These are phyloP conservation scores for Sisor rabdophorus DNA, from an alignment of 2,113 vertebrate species.

Conservation along the genomic window DNA sequence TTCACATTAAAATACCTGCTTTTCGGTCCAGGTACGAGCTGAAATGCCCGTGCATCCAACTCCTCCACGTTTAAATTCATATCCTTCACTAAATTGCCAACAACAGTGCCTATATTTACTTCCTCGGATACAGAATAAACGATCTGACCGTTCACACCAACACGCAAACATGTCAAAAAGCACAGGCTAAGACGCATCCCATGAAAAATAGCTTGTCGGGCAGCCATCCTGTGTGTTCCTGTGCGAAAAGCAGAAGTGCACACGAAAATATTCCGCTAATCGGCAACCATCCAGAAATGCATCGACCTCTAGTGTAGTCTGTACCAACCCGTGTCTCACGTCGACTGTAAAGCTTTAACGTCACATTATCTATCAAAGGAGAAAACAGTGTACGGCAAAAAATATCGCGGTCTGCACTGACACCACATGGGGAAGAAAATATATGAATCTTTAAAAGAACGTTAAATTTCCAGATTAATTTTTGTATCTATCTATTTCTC, in stretches of 20 bases:
- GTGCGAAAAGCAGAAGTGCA: background rate
- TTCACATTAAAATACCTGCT: slow-evolving; percentile 39
- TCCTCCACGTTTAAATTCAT: slow-evolving; percentile 33
- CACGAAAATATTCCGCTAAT: background rate
- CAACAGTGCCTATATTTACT: slow-evolving; percentile 32
- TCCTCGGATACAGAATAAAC: slow-evolving; percentile 43
- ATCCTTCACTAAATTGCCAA: slow-evolving; percentile 42
- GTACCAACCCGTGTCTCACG: background rate
- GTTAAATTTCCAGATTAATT: background rate
- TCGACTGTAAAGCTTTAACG: background rate
- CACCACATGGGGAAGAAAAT: slow-evolving; percentile 31
- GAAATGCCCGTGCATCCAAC: slow-evolving; percentile 34
- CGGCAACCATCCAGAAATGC: background rate
- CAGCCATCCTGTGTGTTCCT: slow-evolving; percentile 8
- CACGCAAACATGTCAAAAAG: background rate
- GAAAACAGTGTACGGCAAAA: background rate
- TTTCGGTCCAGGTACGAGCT: slow-evolving; percentile 25
- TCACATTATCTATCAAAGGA: background rate
- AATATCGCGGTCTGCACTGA: slow-evolving; percentile 32
- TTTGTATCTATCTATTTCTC: background rate
- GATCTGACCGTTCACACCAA: slow-evolving; percentile 23
- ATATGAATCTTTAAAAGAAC: background rate
- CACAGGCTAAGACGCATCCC: background rate
- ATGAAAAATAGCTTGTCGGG: background rate
- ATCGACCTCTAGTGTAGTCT: background rate